A percentile compares a stretch with the other conserved stretches of the same genome.
Conservation (phyloP, 2,888 invertebrate genomes). For the Seira sanloemensis region DNA sequence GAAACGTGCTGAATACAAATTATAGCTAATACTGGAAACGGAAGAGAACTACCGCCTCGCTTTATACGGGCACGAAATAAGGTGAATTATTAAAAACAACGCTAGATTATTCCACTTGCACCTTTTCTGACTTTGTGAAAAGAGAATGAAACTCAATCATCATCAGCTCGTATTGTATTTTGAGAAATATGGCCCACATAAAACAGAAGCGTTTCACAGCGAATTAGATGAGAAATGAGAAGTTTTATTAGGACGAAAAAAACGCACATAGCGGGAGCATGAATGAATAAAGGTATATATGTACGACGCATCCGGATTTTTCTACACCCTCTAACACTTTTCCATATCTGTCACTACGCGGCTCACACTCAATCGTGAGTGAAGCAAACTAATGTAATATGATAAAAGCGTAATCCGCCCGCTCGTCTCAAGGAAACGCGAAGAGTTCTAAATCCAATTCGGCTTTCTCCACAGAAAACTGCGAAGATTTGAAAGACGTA, state of each 20-base stretch:
- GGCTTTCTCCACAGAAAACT: no score
- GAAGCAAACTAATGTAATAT: background rate
- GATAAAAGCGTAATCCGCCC: background rate
- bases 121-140: background rate
- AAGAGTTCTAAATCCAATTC: background rate
- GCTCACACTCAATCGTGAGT: background rate
- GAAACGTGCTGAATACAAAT: constrained; percentile 46
- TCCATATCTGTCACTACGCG: background rate
- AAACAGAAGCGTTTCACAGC: background rate
- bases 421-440: background rate
- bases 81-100: constrained; percentile 44
- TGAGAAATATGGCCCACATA: background rate
- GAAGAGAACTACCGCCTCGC: background rate
- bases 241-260: no score
- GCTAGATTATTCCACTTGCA: constrained; percentile 35
- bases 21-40: constrained; percentile 18
- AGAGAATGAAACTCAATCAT: background rate
- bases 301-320: background rate
- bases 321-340: background rate
- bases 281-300: background rate
- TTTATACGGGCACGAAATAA: background rate
- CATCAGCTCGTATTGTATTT: background rate
- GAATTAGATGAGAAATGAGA: background rate
- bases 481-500: no score
- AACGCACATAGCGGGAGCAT: no score